Evolutionary conservation across 2,888 invertebrate genomes (phyloP), one percentile per base, ranked within the genome.

Genomic region (Venusia cambrica): DNA sequence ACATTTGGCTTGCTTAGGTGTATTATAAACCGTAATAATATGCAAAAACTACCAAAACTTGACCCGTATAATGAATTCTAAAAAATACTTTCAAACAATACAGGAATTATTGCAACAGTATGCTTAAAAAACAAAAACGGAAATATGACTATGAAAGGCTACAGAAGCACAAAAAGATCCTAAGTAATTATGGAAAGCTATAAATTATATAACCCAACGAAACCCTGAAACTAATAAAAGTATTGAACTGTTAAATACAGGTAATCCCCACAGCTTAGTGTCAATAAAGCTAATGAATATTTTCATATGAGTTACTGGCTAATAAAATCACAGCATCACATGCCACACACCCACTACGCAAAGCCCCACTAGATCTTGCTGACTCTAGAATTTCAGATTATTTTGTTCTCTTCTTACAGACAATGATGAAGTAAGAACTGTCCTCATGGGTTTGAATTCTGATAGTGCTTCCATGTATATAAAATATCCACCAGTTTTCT

Each of bases 341-440:
- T 7, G 11, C 12, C 4, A 12, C 11, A 9, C 7, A 7, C 4
- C 5, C 2, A 27, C 11, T 1, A 5, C 1, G 6, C 15, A 10
- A 15, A 25, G 5, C 8, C 9, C 16, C 7, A 16, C 3, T 1
- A 9, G 2, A 5, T 15, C 25, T n/a, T n/a, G n/a, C n/a, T n/a
- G n/a, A n/a, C n/a, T n/a, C n/a, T n/a, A n/a, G n/a, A n/a, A n/a
- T n/a, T n/a, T n/a, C n/a, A n/a, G n/a, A n/a, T n/a, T n/a, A n/a
- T 16, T 25, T 25, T 16, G 25, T 10, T 2, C 25, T 25, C 4
- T 10, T 15, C 9, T 6, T 4, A 11, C 27, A 5, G 27, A 27
- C n/a, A 3, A n/a, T n/a, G 1, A 11, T 5, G 27, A 17, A 17
- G 27, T 27, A 6, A 5, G 5, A 5, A 11, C 7, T 6, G 17